Base-by-base conservation (phyloP, 2,797 vertebrate genomes). In the Molossus molossus region DNA sequence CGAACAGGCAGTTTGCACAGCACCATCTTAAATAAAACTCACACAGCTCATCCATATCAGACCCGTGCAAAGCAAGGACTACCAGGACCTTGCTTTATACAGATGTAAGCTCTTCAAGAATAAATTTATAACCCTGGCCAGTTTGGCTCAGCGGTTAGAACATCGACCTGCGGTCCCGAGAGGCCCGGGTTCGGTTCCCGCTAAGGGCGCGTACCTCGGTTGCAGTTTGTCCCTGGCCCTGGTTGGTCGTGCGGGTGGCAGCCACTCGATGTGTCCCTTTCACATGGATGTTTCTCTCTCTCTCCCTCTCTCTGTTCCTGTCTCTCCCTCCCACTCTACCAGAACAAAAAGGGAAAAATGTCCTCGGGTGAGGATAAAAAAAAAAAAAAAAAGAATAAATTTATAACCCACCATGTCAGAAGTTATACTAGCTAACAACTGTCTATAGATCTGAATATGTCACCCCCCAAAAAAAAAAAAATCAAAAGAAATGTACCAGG, bases 371-470 rank as follows among this genome's bases (percentile, higher is more conserved):
- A 33, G 33, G 33, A 33, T 33, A 33, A 33, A 33, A 33, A 33
- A 33, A 33, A 33, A 33, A 33, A 33, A 33, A 33, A 33, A 33
- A 83, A 87, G n/a, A 95, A 90, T 45, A 15, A 72, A 76, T 48
- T 90, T 87, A 50, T 88, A 88, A 94, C 40, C 29, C 73, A 85
- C 4, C n/a, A 75, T 33, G 6, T 85, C 37, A 92, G 18, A 23
- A 87, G 33, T 17, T 91, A 11, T 53, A 80, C 58, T 60, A 87
- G 27, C 45, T 80, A 73, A 89, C n/a, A 84, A 81, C 48, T 79
- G 12, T 64, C 69, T 69, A 73, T 27, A 6, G 25, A 45, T 45
- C 40, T 45, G 40, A 45, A 45, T 45, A 45, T 45, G 14, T 18
- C 6, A 15, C 33, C 33, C 33, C 33, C 55, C 55, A 62, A 76